A percentile compares a stretch with the other conserved stretches of the same genome.
Conservation (phyloP, 2,888 invertebrate genomes). For the Sympetrum striolatum region DNA sequence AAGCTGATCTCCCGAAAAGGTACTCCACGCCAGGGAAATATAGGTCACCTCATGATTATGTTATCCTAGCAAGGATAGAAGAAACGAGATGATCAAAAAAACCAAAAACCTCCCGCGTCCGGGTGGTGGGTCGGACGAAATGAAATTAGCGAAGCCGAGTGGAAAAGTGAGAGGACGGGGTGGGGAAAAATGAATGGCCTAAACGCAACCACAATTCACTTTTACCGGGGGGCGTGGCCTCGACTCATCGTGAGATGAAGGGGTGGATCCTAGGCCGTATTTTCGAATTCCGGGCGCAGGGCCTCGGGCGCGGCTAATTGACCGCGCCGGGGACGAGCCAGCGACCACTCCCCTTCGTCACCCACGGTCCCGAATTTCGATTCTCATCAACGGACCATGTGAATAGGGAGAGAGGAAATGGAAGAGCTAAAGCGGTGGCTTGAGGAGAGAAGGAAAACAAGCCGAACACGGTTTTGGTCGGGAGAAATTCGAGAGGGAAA, state of each 20-base stretch:
- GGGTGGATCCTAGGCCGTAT: slow-evolving; percentile 10
- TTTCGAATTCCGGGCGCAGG: neutral
- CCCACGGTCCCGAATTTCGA: neutral
- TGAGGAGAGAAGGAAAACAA: no score
- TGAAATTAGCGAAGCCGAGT: neutral
- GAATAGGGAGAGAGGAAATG: neutral
- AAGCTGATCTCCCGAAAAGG: no score
- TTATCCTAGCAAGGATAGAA: neutral
- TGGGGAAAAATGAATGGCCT: neutral
- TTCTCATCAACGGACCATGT: neutral
- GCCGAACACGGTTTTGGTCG: no score
- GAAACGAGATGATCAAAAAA: neutral
- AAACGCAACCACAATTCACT: slow-evolving; percentile 29
- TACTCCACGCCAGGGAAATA: no score
- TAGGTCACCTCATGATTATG: neutral
- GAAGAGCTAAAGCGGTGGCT: neutral
- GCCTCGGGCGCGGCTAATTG: neutral
- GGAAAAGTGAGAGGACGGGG: no score
- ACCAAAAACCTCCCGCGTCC: neutral
- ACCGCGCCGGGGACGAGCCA: neutral
- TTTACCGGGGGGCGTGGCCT: slow-evolving; percentile 22
- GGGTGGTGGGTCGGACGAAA: neutral
- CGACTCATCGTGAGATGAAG: neutral
- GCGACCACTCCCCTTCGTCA: neutral
- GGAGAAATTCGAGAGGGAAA: no score